A percentile compares a stretch with the other conserved stretches of the same genome.
Evolutionary conservation across 2,888 invertebrate species (phyloP).

Genomic region (Incurvaria masculella): DNA sequence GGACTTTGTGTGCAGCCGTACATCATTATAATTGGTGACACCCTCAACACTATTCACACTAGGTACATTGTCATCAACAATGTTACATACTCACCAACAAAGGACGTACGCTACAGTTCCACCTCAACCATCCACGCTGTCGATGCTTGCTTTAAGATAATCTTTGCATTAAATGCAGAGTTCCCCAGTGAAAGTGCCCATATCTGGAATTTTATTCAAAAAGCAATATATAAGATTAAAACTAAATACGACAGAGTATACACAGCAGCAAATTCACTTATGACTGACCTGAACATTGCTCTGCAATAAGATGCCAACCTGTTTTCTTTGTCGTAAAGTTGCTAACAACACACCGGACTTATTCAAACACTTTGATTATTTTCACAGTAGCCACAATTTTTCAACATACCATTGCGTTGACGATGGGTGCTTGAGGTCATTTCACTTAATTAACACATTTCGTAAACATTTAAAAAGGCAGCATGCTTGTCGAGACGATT

Average conservation of each 20-base stretch:
- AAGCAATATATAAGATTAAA: background rate
- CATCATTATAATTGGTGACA: background rate
- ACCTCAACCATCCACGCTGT: background rate
- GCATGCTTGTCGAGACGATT: background rate
- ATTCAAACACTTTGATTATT: background rate
- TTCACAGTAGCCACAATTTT: background rate
- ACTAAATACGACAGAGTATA: background rate
- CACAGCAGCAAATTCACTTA: background rate
- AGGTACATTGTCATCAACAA: background rate
- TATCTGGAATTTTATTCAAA: background rate
- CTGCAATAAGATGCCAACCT: background rate
- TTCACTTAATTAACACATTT: constrained; percentile 9
- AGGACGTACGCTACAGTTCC: too few species aligned
- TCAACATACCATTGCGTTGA: background rate
- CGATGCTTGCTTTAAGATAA: background rate
- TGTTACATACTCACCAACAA: background rate
- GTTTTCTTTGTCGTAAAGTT: background rate
- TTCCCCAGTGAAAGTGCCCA: background rate
- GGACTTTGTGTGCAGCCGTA: background rate
- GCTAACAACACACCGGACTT: background rate
- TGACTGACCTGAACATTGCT: background rate
- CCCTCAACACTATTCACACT: background rate
- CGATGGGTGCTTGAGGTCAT: constrained; percentile 2
- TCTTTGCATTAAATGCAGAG: background rate
- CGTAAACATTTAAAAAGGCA: constrained; percentile 5